Evolutionary conservation across 2,888 invertebrate genomes (phyloP).

Genomic region (Scaptomyza tumidula): DNA sequence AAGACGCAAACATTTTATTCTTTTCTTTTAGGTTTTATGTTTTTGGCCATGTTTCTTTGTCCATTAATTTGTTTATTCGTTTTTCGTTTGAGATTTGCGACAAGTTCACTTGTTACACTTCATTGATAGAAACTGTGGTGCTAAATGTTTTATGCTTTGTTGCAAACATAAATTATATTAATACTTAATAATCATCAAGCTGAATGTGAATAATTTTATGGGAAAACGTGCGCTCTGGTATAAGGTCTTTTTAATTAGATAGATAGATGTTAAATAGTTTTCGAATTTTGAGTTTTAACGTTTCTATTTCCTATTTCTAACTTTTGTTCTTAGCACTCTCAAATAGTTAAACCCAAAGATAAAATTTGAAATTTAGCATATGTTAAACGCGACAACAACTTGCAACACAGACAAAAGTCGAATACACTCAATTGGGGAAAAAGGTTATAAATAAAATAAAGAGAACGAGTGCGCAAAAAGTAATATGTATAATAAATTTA

Average conservation of each 20-base stretch:
- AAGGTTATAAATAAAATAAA: background rate
- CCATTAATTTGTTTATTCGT: conserved; percentile 3
- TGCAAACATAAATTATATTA: conserved; percentile 7
- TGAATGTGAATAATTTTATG: background rate
- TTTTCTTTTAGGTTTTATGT: background rate
- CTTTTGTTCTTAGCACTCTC: no score
- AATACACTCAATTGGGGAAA: background rate
- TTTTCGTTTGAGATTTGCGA: conserved; percentile 41
- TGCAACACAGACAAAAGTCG: background rate
- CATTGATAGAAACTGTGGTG: conserved; percentile 25
- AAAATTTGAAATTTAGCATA: conserved; percentile 26
- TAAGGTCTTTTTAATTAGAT: no score
- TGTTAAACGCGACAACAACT: conserved; percentile 13
- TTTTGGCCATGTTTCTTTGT: background rate
- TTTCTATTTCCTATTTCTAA: no score
- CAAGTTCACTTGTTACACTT: conserved; percentile 38
- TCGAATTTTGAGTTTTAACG: no score
- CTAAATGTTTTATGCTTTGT: conserved; percentile 26
- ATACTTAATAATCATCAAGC: background rate
- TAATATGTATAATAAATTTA: conserved; percentile 24
- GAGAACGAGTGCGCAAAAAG: background rate
- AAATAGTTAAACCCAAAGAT: no score
- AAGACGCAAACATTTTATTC: background rate
- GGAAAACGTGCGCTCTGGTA: background rate
- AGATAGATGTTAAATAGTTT: no score